Evolutionary conservation across 2,797 vertebrate species (phyloP), one percentile per base, ranked within the genome.

Genomic region (Spinibarbus caldwelli): DNA sequence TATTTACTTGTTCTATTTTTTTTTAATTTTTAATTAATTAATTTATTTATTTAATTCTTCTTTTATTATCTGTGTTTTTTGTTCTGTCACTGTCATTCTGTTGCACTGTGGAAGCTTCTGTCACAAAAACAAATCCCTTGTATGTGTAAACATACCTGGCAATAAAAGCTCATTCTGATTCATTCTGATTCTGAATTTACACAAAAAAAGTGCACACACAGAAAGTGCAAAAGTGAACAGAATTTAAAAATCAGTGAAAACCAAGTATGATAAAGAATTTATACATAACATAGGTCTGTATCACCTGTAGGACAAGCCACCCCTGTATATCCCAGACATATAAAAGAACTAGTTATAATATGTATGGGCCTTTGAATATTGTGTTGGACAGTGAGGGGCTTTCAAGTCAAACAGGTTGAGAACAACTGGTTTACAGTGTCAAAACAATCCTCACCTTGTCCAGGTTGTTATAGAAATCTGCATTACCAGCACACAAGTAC

Each of bases 401-500:
- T 78, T 78, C 8, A 12, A 43, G n/a, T 78, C 54, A 78, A 78
- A 75, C 49, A 52, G 29, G 45, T 11, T 23, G 19, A 49, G 17
- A 52, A 21, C 3, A 19, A 4, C 9, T 52, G 10, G 6, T 54
- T 12, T 17, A 57, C 6, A 3, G 4, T 66, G 19, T 70, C 8
- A 62, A 57, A 47, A 29, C 23, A 15, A 43, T 29, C 21, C 68
- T 90, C 89, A 99, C 98, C 94, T 97, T 97, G 76, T 97, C 96
- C 26, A 99, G 95, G 79, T 96, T 97, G 92, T 99, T 99, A 93
- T 99, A 99, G 89, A 99, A 99, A 92, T 99, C 98, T 0, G 93
- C 94, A n/a, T 94, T 99, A 66, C 97, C 98, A 7, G 98, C 98
- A 80, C 98, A 99, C 45, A 99, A 93, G 89, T 99, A 97, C 38